These are phyloP conservation scores for Phataginus tricuspis DNA, from an alignment of 2,797 vertebrate genomes.

Conservation along the genomic window DNA sequence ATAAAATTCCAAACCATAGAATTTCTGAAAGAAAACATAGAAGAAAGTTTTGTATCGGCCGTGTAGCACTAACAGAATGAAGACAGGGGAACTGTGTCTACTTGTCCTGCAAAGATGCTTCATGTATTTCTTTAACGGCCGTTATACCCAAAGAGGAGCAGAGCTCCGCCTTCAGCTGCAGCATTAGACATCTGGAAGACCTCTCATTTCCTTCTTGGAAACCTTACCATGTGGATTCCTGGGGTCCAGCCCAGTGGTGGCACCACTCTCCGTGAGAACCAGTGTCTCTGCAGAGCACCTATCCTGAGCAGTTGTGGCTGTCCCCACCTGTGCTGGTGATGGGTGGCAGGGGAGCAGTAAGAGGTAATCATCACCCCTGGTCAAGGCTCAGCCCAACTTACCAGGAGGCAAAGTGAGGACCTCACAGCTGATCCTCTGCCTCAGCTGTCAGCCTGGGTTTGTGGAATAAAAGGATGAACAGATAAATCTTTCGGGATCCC, in stretches of 20 bases:
- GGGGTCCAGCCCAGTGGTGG: neutral
- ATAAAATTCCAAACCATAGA: neutral
- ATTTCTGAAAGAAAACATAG: neutral
- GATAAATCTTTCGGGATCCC: too few species aligned
- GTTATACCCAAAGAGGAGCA: accelerated
- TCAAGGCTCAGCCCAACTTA: accelerated
- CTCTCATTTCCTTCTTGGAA: neutral
- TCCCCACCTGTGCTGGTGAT: accelerated
- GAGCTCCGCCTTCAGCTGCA: accelerated
- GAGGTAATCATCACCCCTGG: accelerated
- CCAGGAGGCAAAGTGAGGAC: accelerated
- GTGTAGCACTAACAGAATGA: accelerated
- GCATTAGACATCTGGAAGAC: accelerated
- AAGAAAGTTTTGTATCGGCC: neutral
- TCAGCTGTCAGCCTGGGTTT: neutral
- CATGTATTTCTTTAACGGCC: accelerated
- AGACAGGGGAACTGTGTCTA: accelerated
- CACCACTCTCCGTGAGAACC: too few species aligned
- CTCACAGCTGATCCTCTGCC: accelerated
- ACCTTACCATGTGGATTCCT: accelerated
- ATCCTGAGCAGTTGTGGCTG: accelerated
- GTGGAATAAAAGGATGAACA: neutral
- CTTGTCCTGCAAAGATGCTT: neutral
- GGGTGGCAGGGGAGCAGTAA: accelerated
- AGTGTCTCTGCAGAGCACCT: accelerated